Conservation (phyloP, 2,797 vertebrate genomes). For the Distichodus sexfasciatus region DNA sequence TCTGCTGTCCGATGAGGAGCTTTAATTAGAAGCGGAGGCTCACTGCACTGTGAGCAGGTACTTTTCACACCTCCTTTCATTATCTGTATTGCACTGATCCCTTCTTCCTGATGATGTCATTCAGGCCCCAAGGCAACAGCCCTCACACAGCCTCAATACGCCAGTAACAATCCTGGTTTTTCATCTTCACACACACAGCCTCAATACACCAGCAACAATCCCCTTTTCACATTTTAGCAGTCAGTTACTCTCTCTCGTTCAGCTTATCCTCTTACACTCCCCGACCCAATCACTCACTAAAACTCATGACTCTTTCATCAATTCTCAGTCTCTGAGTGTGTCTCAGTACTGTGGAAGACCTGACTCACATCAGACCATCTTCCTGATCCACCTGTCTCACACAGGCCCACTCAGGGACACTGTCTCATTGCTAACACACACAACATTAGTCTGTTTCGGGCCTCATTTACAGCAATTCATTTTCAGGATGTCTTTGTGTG, state of each 20-base stretch:
- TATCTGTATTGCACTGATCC: constrained; percentile 63
- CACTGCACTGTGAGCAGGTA: constrained; percentile 71
- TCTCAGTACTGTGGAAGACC: constrained; percentile 17
- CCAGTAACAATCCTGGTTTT: constrained; percentile 23
- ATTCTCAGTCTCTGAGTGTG: constrained; percentile 21
- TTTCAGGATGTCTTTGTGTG: not conserved
- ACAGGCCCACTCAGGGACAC: constrained; percentile 17
- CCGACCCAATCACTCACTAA: not conserved
- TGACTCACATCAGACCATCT: constrained; percentile 25
- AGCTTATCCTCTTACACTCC: not conserved
- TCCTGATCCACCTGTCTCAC: constrained; percentile 26
- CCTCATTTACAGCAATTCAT: constrained; percentile 2
- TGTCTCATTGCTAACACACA: too few species aligned
- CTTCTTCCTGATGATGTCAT: constrained; percentile 74
- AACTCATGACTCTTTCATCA: constrained; percentile 22
- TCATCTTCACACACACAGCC: too few species aligned
- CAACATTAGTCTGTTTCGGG: not conserved
- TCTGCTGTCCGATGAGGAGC: constrained; percentile 65
- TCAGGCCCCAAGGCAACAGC: constrained; percentile 39
- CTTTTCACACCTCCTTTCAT: constrained; percentile 62
- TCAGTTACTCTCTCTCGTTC: not conserved
- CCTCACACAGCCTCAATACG: constrained; percentile 42
- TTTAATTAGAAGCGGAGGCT: constrained; percentile 75
- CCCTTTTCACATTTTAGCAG: not conserved
- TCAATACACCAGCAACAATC: not conserved